phyloP scores from a whole-genome alignment of 2,797 vertebrate genomes.

The Eurystomus glaucurus region DNA sequence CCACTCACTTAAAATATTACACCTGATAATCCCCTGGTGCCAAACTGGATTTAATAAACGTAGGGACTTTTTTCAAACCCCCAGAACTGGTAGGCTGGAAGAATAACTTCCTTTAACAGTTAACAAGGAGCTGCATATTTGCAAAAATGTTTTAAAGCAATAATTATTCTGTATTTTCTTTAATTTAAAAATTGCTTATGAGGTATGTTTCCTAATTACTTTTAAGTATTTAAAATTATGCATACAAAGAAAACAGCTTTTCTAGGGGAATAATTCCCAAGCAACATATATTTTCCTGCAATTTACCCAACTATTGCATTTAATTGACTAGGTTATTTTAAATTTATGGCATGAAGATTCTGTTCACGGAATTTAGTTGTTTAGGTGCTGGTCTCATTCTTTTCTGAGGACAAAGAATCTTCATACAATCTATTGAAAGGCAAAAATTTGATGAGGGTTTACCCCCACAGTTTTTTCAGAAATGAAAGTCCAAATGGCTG shows the following conservation, averaged over 20 bases:
- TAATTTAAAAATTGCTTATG: slow-evolving; percentile 9
- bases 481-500: background rate
- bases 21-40: slow-evolving; percentile 25
- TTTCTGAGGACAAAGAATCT: background rate
- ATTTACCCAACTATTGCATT: background rate
- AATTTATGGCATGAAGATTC: background rate
- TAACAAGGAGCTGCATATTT: background rate
- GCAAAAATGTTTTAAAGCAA: background rate
- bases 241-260: slow-evolving; percentile 12
- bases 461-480: background rate
- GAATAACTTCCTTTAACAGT: background rate
- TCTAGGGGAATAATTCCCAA: slow-evolving; percentile 5
- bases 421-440: background rate
- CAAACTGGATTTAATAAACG: slow-evolving; percentile 40
- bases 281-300: background rate
- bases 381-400: background rate
- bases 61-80: slow-evolving; percentile 46
- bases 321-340: background rate
- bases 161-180: background rate
- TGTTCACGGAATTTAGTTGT: background rate
- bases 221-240: slow-evolving; percentile 39
- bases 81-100: background rate
- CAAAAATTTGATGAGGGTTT: background rate
- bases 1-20: background rate
- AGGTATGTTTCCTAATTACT: slow-evolving; percentile 45